phyloP scores from a whole-genome alignment of 2,888 invertebrate species.

The Lomographa bimaculata region DNA sequence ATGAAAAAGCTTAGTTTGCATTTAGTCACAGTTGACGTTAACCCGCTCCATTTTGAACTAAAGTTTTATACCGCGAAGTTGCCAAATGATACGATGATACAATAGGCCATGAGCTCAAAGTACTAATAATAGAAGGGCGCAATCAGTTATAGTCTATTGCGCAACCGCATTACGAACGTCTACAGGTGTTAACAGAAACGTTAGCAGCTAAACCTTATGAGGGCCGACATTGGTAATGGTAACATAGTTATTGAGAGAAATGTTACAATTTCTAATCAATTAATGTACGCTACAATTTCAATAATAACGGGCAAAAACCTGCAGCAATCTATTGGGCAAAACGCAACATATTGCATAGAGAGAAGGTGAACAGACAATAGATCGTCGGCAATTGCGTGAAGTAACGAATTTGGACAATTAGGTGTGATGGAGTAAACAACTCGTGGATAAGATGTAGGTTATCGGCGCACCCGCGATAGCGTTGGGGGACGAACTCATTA shows the following conservation, averaged over 20 bases:
- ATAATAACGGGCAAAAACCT: slow-evolving; percentile 42
- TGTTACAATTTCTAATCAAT: slow-evolving; percentile 35
- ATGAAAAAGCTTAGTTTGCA: slow-evolving; percentile 4
- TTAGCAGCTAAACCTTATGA: slow-evolving; percentile 50
- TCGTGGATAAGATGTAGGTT: slow-evolving; percentile 61
- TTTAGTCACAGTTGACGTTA: slow-evolving; percentile 5
- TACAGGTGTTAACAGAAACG: slow-evolving; percentile 55
- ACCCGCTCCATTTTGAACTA: slow-evolving; percentile 15
- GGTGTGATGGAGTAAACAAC: slow-evolving; percentile 58
- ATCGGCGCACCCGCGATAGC: slow-evolving; percentile 51
- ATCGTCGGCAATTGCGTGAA: slow-evolving; percentile 44
- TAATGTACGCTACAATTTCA: slow-evolving; percentile 17
- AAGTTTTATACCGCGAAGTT: slow-evolving; percentile 28
- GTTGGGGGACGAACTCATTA: slow-evolving; percentile 50
- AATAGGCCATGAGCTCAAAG: slow-evolving; percentile 42
- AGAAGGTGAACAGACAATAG: slow-evolving; percentile 49
- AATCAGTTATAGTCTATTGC: slow-evolving; percentile 55
- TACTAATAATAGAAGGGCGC: slow-evolving; percentile 54
- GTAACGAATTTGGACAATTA: slow-evolving; percentile 65
- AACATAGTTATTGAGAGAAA: slow-evolving; percentile 27
- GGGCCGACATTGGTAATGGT: slow-evolving; percentile 41
- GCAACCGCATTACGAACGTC: slow-evolving; percentile 42
- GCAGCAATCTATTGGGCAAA: slow-evolving; percentile 47
- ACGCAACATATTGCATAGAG: slow-evolving; percentile 43
- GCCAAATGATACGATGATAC: slow-evolving; percentile 46